phyloP scores from a whole-genome alignment of 2,888 invertebrate genomes.

The Leptarthrus brevirostris region DNA sequence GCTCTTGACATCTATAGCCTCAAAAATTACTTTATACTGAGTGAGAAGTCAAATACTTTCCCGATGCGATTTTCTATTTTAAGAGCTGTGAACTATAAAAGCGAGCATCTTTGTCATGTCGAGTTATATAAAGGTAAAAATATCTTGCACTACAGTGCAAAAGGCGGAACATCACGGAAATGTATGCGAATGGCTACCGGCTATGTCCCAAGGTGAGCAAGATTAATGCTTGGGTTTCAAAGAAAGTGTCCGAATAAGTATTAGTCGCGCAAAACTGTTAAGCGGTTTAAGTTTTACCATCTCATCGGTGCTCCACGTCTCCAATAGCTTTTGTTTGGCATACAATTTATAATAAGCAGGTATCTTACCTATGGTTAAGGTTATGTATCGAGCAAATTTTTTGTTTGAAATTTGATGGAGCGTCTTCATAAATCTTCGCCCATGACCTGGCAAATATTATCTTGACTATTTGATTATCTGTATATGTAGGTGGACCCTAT shows the following conservation, averaged over 20 bases:
- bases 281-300: not conserved
- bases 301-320: no score
- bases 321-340: no score
- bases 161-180: conserved; percentile 1
- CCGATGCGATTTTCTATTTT: no score
- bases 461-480: not conserved
- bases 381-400: conserved; percentile 2
- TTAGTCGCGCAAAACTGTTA: not conserved
- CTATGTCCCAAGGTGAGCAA: conserved; percentile 21
- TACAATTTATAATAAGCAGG: no score
- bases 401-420: not conserved
- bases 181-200: conserved; percentile 15
- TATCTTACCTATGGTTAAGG: no score
- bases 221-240: not conserved
- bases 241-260: not conserved
- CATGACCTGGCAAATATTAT: not conserved
- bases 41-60: no score
- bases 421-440: conserved; percentile 5
- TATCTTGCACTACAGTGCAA: not conserved
- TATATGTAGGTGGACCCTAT: not conserved
- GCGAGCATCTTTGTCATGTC: not conserved
- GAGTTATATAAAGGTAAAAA: conserved; percentile 1
- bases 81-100: no score
- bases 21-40: no score
- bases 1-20: no score